A percentile compares a stretch with the other conserved stretches of the same genome.
Evolutionary conservation across 2,888 invertebrate species (phyloP).

Genomic region (Nebria brevicollis): DNA sequence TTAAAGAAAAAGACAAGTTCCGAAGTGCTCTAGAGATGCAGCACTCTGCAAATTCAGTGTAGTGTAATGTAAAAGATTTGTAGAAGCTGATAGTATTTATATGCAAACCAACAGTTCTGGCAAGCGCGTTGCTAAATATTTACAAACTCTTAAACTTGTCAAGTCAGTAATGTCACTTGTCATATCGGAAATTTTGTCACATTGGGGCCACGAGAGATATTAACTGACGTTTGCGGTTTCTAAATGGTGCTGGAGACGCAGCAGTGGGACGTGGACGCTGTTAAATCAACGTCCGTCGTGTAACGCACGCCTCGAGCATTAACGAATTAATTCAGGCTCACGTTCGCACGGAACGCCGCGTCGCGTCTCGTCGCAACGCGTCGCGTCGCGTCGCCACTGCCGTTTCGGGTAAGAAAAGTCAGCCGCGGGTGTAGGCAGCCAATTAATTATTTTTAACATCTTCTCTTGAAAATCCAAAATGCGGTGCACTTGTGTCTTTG

Average conservation of each 20-base stretch:
- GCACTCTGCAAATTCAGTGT: background rate
- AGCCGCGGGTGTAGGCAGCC: constrained; percentile 14
- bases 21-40: background rate
- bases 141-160: constrained; percentile 28
- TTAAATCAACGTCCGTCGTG: constrained; percentile 35
- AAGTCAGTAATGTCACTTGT: constrained; percentile 1
- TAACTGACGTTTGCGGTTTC: background rate
- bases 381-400: background rate
- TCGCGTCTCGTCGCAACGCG: background rate
- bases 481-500: background rate
- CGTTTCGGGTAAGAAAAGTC: background rate
- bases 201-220: background rate
- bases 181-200: background rate
- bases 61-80: background rate
- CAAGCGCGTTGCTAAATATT: constrained; percentile 23
- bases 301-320: constrained; percentile 35
- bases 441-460: constrained; percentile 44
- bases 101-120: background rate
- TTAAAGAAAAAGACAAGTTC: background rate
- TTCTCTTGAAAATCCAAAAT: constrained; percentile 14
- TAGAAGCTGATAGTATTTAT: background rate
- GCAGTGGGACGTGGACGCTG: constrained; percentile 3
- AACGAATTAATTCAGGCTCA: constrained; percentile 44
- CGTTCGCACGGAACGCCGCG: background rate
- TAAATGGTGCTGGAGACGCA: constrained; percentile 2